Evolutionary conservation across 92 coral and sea anemone genomes (phyloP), one percentile per base, ranked within the genome.

Genomic region (Plumapathes pennacea): DNA sequence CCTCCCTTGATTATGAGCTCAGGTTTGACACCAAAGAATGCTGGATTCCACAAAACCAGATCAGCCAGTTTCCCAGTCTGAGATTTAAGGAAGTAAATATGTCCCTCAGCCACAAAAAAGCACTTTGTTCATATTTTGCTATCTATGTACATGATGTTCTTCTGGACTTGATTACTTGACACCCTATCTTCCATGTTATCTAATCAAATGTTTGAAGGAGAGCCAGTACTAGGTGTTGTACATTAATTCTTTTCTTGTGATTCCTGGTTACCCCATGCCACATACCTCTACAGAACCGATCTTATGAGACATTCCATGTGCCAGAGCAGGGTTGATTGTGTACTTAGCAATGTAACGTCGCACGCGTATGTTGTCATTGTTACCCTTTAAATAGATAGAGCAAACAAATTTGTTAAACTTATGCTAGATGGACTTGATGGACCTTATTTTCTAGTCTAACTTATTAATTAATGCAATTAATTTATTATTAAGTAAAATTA

Each of bases 331-430:
- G 48, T 81, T 81, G 47, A 81, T 81, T 10, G 87, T 81, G 67
- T 81, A 81, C 87, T 81, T 81, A 54, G 87, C 87, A 21, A 81
- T 30, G 64, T 81, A 81, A 22, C 87, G 77, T 11, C 87, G 71
- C 1, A 76, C 87, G 13, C 87, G 83, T 20, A 76, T 50, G 59
- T 81, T 81, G 60, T 81, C 87, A 52, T 81, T 81, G 27, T 52
- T 64, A 22, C 87, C 78, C 87, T 81, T 54, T 1, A 14, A 15
- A 18, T 18, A 21, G 36, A 34, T 13, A 10, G 50, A 8, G 46
- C 17, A 5, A 27, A 10, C 26, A 2, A 19, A 1, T 14, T 32
- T 30, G 25, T 25, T 25, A 22, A 31, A 20, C 29, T 42, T 25
- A 12, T 33, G 10, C 30, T 32, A 38, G 10, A 15, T 33, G 15